Base-by-base conservation (phyloP, 2,113 vertebrate species). In the Pseudorhombus dupliciocellatus region DNA sequence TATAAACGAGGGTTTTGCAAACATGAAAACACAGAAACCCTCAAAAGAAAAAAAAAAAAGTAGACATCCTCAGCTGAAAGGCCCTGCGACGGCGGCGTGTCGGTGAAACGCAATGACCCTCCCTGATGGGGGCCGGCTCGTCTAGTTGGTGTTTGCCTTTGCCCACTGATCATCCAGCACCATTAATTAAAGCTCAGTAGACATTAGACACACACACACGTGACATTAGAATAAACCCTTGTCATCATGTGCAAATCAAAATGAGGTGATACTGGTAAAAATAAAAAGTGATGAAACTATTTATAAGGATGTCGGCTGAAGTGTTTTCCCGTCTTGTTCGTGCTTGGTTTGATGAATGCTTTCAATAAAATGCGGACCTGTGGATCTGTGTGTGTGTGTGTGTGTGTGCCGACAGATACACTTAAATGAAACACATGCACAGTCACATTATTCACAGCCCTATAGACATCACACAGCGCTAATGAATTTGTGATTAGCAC, bases 111-210 rank as follows among this genome's bases (percentile, higher is more conserved):
- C 88, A 86, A 88, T 92, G 88, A 89, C 79, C 68, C 78, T 69
- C 67, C 78, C 81, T 82, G 87, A 72, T 21, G 14, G 84, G 79
- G 48, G 68, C 66, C 53, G 14, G 58, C 75, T 83, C 68, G 21
- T 89, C 87, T 83, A 84, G 81, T 68, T 80, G 81, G 74, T 60
- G 77, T 92, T 87, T 92, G 88, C 77, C 77, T 87, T 82, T 76
- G 80, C 84, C 79, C 31, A 79, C 81, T 87, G 77, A 88, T 91
- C 73, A 79, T 80, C 77, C 75, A 73, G 66, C 73, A 30, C 67
- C 81, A 80, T 90, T 92, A 90, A 92, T 91, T 92, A 90, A 88
- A 88, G 74, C 75, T 37, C 42, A 62, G 68, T 84, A 86, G 74
- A 77, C 59, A 81, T 74, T 72, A 87, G 26, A 71, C 51, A 10